Conservation (phyloP, 2,113 vertebrate genomes). For the Carollia perspicillata region DNA sequence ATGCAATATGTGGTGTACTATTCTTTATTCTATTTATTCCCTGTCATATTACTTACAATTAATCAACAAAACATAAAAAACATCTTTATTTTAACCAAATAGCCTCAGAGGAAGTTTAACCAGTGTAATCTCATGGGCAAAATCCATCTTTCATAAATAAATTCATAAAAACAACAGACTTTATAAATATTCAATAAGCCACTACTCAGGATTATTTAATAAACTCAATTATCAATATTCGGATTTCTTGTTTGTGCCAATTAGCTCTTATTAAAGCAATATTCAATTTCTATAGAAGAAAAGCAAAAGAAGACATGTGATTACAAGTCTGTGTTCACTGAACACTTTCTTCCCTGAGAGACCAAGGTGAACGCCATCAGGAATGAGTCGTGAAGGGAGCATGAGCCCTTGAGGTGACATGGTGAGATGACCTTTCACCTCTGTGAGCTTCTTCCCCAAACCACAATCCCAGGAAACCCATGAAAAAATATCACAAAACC, state of each 20-base stretch:
- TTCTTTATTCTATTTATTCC: slow-evolving; percentile 58
- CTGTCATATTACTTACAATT: slow-evolving; percentile 38
- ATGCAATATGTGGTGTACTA: neutral
- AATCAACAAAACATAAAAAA: slow-evolving; percentile 21
- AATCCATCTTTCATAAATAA: slow-evolving; percentile 42
- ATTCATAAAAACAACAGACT: slow-evolving; percentile 20
- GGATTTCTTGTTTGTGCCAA: neutral
- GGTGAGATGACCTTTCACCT: neutral
- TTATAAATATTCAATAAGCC: slow-evolving; percentile 52
- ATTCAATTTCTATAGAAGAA: neutral
- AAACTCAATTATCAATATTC: slow-evolving; percentile 32
- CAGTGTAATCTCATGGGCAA: neutral
- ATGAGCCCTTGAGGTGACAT: accelerated
- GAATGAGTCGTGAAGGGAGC: neutral
- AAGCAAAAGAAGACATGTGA: neutral
- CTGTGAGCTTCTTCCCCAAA: neutral
- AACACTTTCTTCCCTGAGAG: neutral
- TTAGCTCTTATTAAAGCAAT: neutral
- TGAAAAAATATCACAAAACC: neutral
- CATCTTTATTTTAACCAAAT: slow-evolving; percentile 22
- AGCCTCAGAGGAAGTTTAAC: neutral
- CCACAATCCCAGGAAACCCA: neutral
- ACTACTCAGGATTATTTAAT: neutral
- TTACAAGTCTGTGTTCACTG: neutral
- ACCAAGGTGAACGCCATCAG: neutral